phyloP scores from a whole-genome alignment of 2,113 vertebrate species.

The Hydrolagus affinis region DNA sequence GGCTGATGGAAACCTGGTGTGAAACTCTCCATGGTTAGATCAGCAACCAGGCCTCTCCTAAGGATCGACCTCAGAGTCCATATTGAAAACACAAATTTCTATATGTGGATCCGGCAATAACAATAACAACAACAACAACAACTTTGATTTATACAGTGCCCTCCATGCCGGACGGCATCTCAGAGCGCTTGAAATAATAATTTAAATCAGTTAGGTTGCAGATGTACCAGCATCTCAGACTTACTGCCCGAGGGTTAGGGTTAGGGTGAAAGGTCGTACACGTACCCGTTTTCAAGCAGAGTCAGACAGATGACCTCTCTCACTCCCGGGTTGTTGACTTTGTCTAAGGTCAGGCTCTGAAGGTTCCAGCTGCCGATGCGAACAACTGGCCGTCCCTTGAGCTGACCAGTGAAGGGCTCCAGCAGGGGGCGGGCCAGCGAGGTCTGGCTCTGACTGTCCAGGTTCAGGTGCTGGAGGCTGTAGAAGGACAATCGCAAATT shows the following conservation, averaged over 20 bases:
- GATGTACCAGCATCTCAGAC: not conserved
- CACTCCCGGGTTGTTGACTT: slow-evolving; percentile 32
- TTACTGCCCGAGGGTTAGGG: not conserved
- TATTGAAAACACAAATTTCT: no score
- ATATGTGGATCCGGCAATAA: no score
- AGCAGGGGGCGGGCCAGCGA: not conserved
- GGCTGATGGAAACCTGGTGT: no score
- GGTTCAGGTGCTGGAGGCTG: slow-evolving; percentile 26
- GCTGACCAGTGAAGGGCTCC: not conserved
- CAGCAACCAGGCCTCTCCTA: no score
- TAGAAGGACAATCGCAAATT: not conserved
- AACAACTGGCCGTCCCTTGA: not conserved
- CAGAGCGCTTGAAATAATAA: no score
- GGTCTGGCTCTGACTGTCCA: not conserved
- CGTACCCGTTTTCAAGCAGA: slow-evolving; percentile 33
- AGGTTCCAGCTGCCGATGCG: slow-evolving; percentile 34
- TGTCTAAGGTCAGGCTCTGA: slow-evolving; percentile 15
- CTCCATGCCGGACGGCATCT: no score
- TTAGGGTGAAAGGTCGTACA: not conserved
- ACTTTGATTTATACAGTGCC: no score
- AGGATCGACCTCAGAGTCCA: no score
- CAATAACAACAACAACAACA: no score
- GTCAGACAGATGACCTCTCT: slow-evolving; percentile 33
- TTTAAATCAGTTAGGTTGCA: not conserved
- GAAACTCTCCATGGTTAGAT: no score